phyloP scores from a whole-genome alignment of 2,888 invertebrate genomes.

The Miltochrista miniata region DNA sequence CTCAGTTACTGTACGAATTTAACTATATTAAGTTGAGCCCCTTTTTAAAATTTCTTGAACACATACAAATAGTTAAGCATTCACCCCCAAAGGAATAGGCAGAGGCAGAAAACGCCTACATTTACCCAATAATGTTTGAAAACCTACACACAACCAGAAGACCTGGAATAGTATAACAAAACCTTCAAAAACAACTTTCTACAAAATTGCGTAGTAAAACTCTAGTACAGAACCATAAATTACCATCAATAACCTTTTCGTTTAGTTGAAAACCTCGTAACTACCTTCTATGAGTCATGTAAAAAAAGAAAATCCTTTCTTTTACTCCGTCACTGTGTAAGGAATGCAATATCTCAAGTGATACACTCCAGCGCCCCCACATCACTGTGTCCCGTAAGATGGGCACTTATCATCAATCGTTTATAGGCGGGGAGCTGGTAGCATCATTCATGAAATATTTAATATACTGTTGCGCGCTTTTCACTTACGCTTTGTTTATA shows the following conservation, averaged over 20 bases:
- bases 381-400: not conserved
- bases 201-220: too few species aligned
- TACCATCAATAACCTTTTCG: not conserved
- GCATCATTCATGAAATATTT: not conserved
- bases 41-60: too few species aligned
- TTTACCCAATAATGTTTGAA: too few species aligned
- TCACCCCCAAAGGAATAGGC: too few species aligned
- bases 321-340: conserved; percentile 1
- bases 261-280: not conserved
- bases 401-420: conserved; percentile 8
- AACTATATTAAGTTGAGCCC: too few species aligned
- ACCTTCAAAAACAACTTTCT: too few species aligned
- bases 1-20: too few species aligned
- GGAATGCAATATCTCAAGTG: conserved; percentile 8
- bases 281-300: not conserved
- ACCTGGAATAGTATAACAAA: too few species aligned
- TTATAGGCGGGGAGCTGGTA: not conserved
- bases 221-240: not conserved
- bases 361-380: not conserved
- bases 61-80: too few species aligned
- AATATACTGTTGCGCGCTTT: not conserved
- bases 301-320: not conserved
- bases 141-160: too few species aligned
- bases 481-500: not conserved
- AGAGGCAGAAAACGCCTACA: too few species aligned